Conservation (phyloP, 2,888 invertebrate genomes). For the Drosophila barbarae region DNA sequence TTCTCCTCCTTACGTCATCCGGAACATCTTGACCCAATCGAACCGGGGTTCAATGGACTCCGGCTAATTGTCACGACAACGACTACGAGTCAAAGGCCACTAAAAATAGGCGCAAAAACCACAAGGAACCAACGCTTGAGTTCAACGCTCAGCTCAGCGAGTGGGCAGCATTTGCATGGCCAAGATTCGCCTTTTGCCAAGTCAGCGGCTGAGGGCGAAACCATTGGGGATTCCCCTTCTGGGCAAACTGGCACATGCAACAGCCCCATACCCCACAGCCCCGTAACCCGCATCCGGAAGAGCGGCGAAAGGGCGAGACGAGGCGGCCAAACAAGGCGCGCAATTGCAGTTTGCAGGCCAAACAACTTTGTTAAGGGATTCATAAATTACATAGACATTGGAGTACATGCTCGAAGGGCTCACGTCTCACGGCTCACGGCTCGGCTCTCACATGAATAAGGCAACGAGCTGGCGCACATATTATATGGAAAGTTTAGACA, state of each 20-base stretch:
- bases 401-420: slow-evolving; percentile 26
- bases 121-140: slow-evolving; percentile 10
- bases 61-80: slow-evolving; percentile 49
- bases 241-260: slow-evolving; percentile 42
- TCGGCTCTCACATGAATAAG: slow-evolving; percentile 21
- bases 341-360: slow-evolving; percentile 42
- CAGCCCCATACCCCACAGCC: slow-evolving; percentile 14
- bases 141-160: slow-evolving; percentile 36
- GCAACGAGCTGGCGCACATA: slow-evolving; percentile 23
- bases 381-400: slow-evolving; percentile 47
- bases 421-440: slow-evolving; percentile 16
- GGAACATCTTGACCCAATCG: slow-evolving; percentile 36
- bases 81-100: slow-evolving; percentile 8
- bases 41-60: slow-evolving; percentile 60
- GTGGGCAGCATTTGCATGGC: slow-evolving; percentile 41
- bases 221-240: slow-evolving; percentile 3
- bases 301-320: slow-evolving; percentile 2
- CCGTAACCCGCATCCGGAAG: slow-evolving; percentile 1
- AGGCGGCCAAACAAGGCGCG: slow-evolving; percentile 5
- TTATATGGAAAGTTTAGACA: slow-evolving; percentile 21
- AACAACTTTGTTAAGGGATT: slow-evolving; percentile 47
- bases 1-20: slow-evolving; percentile 48
- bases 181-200: slow-evolving; percentile 38
- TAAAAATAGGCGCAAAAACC: slow-evolving; percentile 41
- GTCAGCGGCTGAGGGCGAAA: slow-evolving; percentile 31